phyloP scores from a whole-genome alignment of 2,113 vertebrate genomes.

The Chrysochloris asiatica region DNA sequence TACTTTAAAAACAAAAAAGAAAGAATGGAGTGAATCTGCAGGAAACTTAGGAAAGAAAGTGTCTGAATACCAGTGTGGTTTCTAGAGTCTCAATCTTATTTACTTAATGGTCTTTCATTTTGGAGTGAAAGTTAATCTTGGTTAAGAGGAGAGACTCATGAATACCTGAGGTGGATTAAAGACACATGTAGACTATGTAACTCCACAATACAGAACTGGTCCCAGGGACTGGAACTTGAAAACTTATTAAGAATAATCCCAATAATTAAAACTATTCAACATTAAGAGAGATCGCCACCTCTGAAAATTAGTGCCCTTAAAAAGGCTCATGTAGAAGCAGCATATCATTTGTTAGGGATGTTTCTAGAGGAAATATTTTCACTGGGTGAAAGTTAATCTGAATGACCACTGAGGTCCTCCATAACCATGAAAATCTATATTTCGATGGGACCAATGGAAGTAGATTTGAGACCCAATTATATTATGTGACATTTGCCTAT shows the following conservation, averaged over 20 bases:
- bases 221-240: not conserved
- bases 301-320: slow-evolving; percentile 23
- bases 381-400: not conserved
- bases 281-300: not conserved
- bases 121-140: slow-evolving; percentile 6
- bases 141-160: not conserved
- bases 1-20: no score
- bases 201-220: not conserved
- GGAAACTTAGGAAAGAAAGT: not conserved
- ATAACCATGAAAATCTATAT: slow-evolving; percentile 1
- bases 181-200: not conserved
- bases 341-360: not conserved
- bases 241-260: not conserved
- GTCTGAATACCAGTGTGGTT: not conserved
- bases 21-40: slow-evolving; percentile 9
- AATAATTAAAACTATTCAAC: slow-evolving; percentile 3
- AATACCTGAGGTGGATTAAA: not conserved
- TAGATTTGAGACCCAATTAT: slow-evolving; percentile 6
- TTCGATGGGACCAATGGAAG: not conserved
- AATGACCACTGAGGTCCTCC: slow-evolving; percentile 21
- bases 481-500: slow-evolving; percentile 3
- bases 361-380: not conserved
- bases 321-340: slow-evolving; percentile 12
- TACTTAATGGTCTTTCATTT: slow-evolving; percentile 21
- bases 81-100: not conserved